Percentiles rank a stretch among this genome's conserved stretches.
Conservation (phyloP, 2,797 vertebrate species). For the Galaxias olidus region DNA sequence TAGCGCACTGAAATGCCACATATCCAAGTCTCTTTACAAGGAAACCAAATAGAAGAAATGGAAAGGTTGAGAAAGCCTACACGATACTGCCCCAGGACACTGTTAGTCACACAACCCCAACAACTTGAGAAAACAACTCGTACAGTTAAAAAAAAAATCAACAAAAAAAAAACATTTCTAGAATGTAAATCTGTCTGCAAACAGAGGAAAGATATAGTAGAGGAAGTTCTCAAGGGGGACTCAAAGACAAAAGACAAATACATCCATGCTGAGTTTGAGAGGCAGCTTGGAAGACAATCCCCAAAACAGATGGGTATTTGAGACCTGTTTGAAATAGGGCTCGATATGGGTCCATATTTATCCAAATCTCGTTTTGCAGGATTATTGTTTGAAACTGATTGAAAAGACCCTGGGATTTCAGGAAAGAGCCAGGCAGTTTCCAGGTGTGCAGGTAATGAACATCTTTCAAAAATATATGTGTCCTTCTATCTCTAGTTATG, state of each 20-base stretch:
- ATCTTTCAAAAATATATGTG: conserved; percentile 34
- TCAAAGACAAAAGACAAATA: conserved; percentile 40
- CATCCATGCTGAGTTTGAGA: conserved; percentile 13
- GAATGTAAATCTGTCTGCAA: conserved; percentile 7
- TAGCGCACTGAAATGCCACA: too few species aligned
- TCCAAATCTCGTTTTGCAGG: neutral
- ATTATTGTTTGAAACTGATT: neutral
- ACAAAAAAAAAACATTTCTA: neutral
- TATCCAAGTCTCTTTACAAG: too few species aligned
- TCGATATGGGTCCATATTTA: neutral
- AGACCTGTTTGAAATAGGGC: neutral
- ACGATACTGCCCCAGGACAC: conserved; percentile 16
- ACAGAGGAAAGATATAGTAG: conserved; percentile 10
- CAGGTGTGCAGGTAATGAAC: conserved; percentile 38
- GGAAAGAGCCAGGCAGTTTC: conserved; percentile 26
- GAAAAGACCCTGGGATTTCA: conserved; percentile 1
- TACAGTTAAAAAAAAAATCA: conserved; percentile 11
- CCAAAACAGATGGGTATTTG: neutral
- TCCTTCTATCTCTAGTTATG: conserved; percentile 39
- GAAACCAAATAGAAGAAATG: conserved; percentile 15
- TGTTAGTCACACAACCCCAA: conserved; percentile 5
- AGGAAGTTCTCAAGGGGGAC: conserved; percentile 5
- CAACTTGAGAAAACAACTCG: conserved; percentile 2
- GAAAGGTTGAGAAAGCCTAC: conserved; percentile 4
- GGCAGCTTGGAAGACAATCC: conserved; percentile 49